Evolutionary conservation across 2,797 vertebrate species (phyloP), one percentile per base, ranked within the genome.

Genomic region (Hydrolagus colliei): DNA sequence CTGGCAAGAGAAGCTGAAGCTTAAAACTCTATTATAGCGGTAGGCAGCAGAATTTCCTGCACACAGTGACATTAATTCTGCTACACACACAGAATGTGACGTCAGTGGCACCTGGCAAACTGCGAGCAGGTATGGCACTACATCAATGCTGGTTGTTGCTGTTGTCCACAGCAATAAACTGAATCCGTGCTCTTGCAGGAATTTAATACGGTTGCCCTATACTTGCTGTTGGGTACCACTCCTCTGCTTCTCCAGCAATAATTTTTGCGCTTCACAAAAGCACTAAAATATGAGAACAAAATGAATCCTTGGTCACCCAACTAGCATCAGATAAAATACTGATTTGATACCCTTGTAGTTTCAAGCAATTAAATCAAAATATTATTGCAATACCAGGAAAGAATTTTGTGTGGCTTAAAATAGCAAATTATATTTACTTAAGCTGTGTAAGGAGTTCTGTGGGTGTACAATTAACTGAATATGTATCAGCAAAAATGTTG

Each of bases 301-400:
- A 76, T 76, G 41, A 76, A 76, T 76, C 41, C 32, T 71, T 52
- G 65, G 27, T 71, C 71, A 68, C 27, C 41, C 27, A 67, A 84
- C 68, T 6, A 10, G 9, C 32, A 84, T 67, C 79, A 84, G 65
- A 84, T 80, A 80, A 80, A 80, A 80, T 84, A 84, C 79, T 71
- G 67, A 84, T 52, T 4, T 6, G 6, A 71, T 84, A 84, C 52
- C 65, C 65, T 84, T 41, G 79, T 84, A 71, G 79, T 68, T 84
- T 84, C 79, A 84, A 84, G 79, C 41, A 71, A 84, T 84, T 84
- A 84, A 84, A 84, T 67, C 35, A 71, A 84, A 84, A 84, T 84
- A 84, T 84, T 84, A 35, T 84, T 11, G 14, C 65, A 84, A 68
- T 84, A 32, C 68, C 63, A 84, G 67, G 79, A 71, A 84, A 71